Evolutionary conservation across 2,888 invertebrate genomes (phyloP).

Genomic region (Acanthoscelides obtectus): DNA sequence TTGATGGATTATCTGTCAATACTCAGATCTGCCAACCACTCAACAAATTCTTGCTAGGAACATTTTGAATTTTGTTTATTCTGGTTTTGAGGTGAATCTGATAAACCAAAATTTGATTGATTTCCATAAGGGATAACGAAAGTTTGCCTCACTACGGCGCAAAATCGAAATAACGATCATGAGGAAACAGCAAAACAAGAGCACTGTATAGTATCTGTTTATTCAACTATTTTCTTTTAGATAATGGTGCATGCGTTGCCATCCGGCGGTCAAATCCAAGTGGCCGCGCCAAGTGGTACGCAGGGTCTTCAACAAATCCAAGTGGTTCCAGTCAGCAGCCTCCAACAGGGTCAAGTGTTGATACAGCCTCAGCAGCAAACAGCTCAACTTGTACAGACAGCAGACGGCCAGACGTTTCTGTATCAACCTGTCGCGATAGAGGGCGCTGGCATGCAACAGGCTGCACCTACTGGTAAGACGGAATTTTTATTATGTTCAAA

Average conservation of each 20-base stretch:
- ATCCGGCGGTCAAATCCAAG: constrained; percentile 58
- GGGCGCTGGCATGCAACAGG: constrained; percentile 51
- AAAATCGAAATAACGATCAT: too few species aligned
- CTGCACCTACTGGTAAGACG: constrained; percentile 54
- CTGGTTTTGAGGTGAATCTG: too few species aligned
- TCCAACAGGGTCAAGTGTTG: constrained; percentile 58
- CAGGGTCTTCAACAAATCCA: constrained; percentile 67
- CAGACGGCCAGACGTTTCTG: constrained; percentile 89
- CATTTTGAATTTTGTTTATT: too few species aligned
- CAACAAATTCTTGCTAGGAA: too few species aligned
- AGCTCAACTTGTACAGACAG: constrained; percentile 82
- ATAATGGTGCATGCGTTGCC: constrained; percentile 67
- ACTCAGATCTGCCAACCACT: too few species aligned
- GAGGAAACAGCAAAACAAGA: too few species aligned
- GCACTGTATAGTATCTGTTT: too few species aligned
- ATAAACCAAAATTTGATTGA: too few species aligned
- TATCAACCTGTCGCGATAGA: constrained; percentile 73
- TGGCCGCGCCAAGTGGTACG: constrained; percentile 53
- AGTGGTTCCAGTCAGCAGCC: constrained; percentile 66
- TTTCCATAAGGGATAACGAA: too few species aligned
- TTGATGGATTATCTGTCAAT: too few species aligned
- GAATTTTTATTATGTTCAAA: too few species aligned
- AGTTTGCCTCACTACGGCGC: too few species aligned
- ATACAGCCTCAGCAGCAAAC: constrained; percentile 58
- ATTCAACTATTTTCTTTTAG: constrained; percentile 41